Conservation (phyloP, 2,113 vertebrate genomes). For the Chaenocephalus aceratus region DNA sequence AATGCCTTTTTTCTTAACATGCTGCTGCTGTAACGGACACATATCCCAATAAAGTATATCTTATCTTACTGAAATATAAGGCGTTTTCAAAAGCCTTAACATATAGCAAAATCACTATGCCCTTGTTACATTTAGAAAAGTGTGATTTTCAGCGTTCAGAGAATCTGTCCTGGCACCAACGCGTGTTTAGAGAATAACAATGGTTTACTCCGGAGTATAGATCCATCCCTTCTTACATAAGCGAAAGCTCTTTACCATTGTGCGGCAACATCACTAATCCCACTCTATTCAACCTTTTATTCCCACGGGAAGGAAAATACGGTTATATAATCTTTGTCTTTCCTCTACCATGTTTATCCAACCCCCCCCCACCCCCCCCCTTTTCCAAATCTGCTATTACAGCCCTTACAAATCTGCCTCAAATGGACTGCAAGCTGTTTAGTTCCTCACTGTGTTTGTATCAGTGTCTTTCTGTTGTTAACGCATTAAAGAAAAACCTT, state of each 20-base stretch:
- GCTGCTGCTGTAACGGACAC: no score
- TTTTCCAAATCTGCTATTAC: no score
- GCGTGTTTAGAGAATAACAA: background rate
- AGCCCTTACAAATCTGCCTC: no score
- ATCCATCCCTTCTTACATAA: background rate
- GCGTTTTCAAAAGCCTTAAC: background rate
- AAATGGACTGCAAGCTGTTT: no score
- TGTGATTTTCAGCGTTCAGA: conserved; percentile 13
- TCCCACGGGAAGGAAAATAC: conserved; percentile 22
- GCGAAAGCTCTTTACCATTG: conserved; percentile 5
- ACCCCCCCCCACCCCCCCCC: no score
- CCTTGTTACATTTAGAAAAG: background rate
- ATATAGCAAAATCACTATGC: background rate
- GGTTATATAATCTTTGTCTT: conserved; percentile 43
- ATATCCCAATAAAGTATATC: no score
- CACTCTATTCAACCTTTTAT: conserved; percentile 10
- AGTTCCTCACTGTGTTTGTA: background rate
- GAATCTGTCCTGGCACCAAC: background rate
- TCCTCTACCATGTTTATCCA: conserved; percentile 39
- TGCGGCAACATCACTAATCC: conserved; percentile 23
- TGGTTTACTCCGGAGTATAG: background rate
- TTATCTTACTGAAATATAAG: background rate
- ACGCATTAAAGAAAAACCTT: no score
- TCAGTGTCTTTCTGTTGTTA: background rate
- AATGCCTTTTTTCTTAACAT: no score